phyloP scores from a whole-genome alignment of 1,140 invertebrate genomes.

The Drosophila lacertosa region DNA sequence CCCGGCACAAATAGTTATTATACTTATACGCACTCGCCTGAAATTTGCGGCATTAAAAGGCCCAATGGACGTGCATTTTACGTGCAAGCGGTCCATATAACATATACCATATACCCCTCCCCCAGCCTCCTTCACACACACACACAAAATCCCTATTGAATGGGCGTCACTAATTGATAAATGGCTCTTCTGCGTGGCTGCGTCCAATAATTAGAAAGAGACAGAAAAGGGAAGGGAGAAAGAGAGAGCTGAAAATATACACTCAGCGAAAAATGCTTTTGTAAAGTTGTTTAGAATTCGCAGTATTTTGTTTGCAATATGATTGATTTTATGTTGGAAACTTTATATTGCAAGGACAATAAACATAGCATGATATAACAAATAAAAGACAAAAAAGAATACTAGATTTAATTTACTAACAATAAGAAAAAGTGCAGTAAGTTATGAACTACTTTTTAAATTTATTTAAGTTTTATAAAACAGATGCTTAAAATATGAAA shows the following conservation, averaged over 20 bases:
- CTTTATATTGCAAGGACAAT: no score
- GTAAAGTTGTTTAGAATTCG: no score
- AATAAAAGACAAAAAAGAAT: no score
- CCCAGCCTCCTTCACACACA: not conserved
- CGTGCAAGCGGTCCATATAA: conserved; percentile 62
- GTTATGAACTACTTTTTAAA: no score
- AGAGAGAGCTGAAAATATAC: not conserved
- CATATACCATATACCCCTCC: conserved; percentile 7
- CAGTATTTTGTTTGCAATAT: no score
- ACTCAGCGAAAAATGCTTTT: no score
- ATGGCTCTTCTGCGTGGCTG: conserved; percentile 67
- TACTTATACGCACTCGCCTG: not conserved
- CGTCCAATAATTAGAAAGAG: conserved; percentile 26
- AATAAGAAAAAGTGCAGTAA: no score
- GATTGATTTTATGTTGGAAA: no score
- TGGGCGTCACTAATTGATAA: conserved; percentile 80
- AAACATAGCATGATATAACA: no score
- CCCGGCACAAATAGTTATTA: conserved; percentile 47
- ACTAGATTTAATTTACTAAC: no score
- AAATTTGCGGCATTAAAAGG: conserved; percentile 57
- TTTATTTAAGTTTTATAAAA: no score
- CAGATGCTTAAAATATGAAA: no score
- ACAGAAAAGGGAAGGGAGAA: not conserved
- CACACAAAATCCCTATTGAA: conserved; percentile 51
- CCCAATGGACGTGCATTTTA: conserved; percentile 74